These are phyloP conservation scores for Agrotis clavis DNA, from an alignment of 2,888 invertebrate genomes.

Conservation along the genomic window DNA sequence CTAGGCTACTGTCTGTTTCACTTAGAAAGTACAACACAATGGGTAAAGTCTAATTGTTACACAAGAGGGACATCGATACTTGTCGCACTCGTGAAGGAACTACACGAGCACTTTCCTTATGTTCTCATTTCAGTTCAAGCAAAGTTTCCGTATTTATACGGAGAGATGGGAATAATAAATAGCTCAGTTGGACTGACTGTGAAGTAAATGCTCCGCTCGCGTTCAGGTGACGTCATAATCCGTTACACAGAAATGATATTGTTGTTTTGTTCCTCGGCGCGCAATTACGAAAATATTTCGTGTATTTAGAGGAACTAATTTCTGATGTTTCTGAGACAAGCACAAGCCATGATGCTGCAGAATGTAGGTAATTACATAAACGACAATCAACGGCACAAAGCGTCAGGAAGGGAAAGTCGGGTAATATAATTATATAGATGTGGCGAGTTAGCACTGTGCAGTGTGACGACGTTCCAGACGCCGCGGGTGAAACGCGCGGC, in stretches of 20 bases:
- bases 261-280: slow-evolving; percentile 73
- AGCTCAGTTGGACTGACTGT: slow-evolving; percentile 51
- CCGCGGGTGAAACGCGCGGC: slow-evolving; percentile 67
- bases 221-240: slow-evolving; percentile 65
- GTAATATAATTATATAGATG: slow-evolving; percentile 87
- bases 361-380: slow-evolving; percentile 86
- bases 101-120: slow-evolving; percentile 56
- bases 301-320: slow-evolving; percentile 77
- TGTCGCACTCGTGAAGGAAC: slow-evolving; percentile 69
- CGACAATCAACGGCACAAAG: slow-evolving; percentile 86
- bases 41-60: slow-evolving; percentile 79
- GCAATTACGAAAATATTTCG: slow-evolving; percentile 85
- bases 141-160: slow-evolving; percentile 55
- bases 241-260: slow-evolving; percentile 69
- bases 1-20: slow-evolving; percentile 75
- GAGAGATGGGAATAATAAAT: slow-evolving; percentile 62
- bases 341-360: slow-evolving; percentile 76
- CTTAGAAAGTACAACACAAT: slow-evolving; percentile 86
- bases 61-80: slow-evolving; percentile 78
- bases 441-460: slow-evolving; percentile 77
- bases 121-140: slow-evolving; percentile 56
- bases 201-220: slow-evolving; percentile 57
- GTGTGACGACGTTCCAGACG: slow-evolving; percentile 71
- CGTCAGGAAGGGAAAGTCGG: slow-evolving; percentile 84
- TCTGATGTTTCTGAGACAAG: slow-evolving; percentile 73